These are phyloP conservation scores for Sapajus apella DNA, from an alignment of 2,113 vertebrate genomes.

Conservation along the genomic window DNA sequence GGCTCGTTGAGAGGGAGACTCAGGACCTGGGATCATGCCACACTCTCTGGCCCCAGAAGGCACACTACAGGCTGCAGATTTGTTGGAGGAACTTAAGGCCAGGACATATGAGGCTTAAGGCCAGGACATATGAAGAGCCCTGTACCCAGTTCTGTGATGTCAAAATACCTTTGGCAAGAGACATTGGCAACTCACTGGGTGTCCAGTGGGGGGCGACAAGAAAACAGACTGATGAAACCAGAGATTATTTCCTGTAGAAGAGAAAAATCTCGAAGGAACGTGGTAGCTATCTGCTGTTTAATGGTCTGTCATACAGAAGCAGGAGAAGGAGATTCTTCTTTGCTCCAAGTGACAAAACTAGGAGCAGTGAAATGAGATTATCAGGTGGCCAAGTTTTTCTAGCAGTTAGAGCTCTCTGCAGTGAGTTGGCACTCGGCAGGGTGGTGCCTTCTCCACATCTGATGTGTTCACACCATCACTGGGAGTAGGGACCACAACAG, in stretches of 20 bases:
- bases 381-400: background rate
- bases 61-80: background rate
- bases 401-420: background rate
- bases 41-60: background rate
- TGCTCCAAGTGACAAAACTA: background rate
- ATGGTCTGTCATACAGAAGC: background rate
- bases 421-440: rapidly evolving
- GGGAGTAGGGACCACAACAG: rapidly evolving
- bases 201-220: background rate
- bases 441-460: background rate
- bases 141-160: background rate
- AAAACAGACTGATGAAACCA: background rate
- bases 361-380: background rate
- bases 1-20: background rate
- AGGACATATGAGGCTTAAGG: background rate
- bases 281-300: background rate
- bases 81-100: background rate
- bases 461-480: background rate
- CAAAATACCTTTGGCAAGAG: background rate
- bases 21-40: background rate
- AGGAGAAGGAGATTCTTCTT: background rate
- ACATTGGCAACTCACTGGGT: background rate
- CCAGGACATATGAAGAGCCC: background rate
- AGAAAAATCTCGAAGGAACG: background rate
- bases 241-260: background rate